Evolutionary conservation across 2,113 vertebrate species (phyloP), one percentile per base, ranked within the genome.

Genomic region (Mastomys natalensis): DNA sequence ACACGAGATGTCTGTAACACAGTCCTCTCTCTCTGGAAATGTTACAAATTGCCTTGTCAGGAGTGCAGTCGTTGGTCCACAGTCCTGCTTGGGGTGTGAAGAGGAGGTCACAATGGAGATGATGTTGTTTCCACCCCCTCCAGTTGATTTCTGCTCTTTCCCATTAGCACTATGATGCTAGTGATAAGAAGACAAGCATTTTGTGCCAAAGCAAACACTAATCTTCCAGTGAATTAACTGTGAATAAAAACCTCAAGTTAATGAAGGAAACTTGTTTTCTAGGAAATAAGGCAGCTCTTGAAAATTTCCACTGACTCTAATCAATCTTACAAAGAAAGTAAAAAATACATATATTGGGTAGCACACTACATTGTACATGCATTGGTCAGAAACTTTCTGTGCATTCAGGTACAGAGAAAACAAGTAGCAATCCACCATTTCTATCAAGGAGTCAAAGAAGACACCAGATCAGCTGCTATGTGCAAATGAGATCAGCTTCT

Each of bases 51-150:
- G 15, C 19, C 22, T 68, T 31, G 22, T 78, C 17, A 68, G 76
- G 34, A 80, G 51, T n/a, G 21, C 0, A 77, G 17, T 15, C 5
- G 29, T 45, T 29, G 43, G 19, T 26, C 29, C 58, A 16, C 19
- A 87, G 19, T n/a, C 8, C 19, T 78, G 12, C 31, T n/a, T 19
- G 62, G 34, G 43, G 6, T 78, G 8, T 7, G 22, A 11, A 15
- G 22, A n/a, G 45, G 3, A 53, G 17, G 16, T 55, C 24, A 53
- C 13, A 21, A 26, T 53, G 37, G 5, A 16, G 40, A 43, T 53
- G 3, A 37, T 10, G 2, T 40, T 10, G 2, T 12, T 53, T 68
- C 51, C n/a, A n/a, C 24, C 0, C 24, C 10, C 15, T 31, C 53
- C 13, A 10, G 12, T 12, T 13, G n/a, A 26, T 87, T 15, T 9